Percentiles rank a stretch among this genome's conserved stretches.
phyloP scores from a whole-genome alignment of 30 jellyfish, hydroid and myxozoan species.

The Chrysaora quinquecirrha region DNA sequence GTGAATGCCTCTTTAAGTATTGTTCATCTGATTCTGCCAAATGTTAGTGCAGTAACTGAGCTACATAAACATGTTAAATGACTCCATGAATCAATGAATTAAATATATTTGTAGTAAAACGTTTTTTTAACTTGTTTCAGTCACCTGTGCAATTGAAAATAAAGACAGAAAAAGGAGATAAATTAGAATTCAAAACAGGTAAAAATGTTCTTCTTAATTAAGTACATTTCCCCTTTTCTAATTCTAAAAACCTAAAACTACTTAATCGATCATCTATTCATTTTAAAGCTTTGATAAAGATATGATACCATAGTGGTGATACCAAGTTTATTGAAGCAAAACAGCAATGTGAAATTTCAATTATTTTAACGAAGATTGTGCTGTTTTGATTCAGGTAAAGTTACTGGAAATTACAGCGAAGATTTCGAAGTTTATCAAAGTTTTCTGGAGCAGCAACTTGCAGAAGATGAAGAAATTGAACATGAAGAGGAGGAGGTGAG shows the following conservation, averaged over 20 bases:
- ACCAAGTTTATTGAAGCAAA: too few species aligned
- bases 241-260: neutral
- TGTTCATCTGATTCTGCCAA: neutral
- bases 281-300: too few species aligned
- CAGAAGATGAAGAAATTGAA: slow-evolving; percentile 69
- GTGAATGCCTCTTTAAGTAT: neutral
- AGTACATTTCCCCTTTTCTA: too few species aligned
- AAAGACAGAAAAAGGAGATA: slow-evolving; percentile 84
- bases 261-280: too few species aligned
- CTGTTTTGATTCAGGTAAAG: slow-evolving; percentile 81
- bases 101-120: neutral
- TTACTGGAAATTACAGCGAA: slow-evolving; percentile 90
- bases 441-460: slow-evolving; percentile 67
- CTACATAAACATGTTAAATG: too few species aligned
- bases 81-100: too few species aligned
- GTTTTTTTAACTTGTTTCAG: slow-evolving; percentile 11
- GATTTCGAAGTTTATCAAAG: slow-evolving; percentile 97
- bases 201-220: too few species aligned
- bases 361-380: too few species aligned
- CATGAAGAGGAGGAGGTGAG: slow-evolving; percentile 5
- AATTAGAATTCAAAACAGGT: slow-evolving; percentile 72
- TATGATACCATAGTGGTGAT: too few species aligned
- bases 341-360: too few species aligned
- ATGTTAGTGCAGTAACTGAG: neutral
- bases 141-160: slow-evolving; percentile 78